A percentile compares a stretch with the other conserved stretches of the same genome.
These are phyloP conservation scores for Planiliza haematocheilus DNA, from an alignment of 2,113 vertebrate species.

Conservation along the genomic window DNA sequence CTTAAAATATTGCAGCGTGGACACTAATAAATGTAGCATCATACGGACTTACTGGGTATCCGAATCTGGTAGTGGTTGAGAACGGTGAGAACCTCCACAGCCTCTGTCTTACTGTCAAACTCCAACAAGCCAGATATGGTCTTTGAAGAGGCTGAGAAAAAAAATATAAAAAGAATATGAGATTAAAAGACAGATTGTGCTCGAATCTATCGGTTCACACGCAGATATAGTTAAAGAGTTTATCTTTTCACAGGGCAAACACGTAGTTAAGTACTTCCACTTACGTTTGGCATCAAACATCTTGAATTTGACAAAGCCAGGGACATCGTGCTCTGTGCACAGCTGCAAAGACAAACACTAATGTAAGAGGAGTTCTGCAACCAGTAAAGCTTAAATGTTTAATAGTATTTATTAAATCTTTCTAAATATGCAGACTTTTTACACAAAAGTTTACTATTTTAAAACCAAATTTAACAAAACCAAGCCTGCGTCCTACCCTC, in stretches of 20 bases:
- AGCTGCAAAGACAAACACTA: slow-evolving; percentile 82
- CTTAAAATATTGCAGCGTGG: too few relatives aligned
- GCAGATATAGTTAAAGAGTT: neutral
- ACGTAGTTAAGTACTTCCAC: slow-evolving; percentile 53
- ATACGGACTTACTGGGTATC: slow-evolving; percentile 91
- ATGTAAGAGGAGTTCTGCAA: too few relatives aligned
- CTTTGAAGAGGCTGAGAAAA: slow-evolving; percentile 90
- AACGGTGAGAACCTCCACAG: slow-evolving; percentile 95
- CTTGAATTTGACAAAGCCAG: slow-evolving; percentile 95
- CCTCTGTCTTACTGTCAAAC: slow-evolving; percentile 96
- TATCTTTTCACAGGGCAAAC: neutral
- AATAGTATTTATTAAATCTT: too few relatives aligned
- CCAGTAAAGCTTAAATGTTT: neutral
- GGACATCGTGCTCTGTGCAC: slow-evolving; percentile 93
- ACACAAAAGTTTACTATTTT: neutral
- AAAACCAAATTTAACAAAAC: neutral
- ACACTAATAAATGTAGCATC: too few relatives aligned
- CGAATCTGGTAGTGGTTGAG: slow-evolving; percentile 98
- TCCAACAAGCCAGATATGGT: slow-evolving; percentile 95
- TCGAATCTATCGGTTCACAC: neutral
- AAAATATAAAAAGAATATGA: too few relatives aligned
- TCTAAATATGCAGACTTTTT: too few relatives aligned
- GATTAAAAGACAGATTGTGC: neutral
- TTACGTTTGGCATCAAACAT: slow-evolving; percentile 98
- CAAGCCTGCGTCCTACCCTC: slow-evolving; percentile 81